Evolutionary conservation across 1,140 invertebrate species (phyloP).

Genomic region (Tenebrio molitor): DNA sequence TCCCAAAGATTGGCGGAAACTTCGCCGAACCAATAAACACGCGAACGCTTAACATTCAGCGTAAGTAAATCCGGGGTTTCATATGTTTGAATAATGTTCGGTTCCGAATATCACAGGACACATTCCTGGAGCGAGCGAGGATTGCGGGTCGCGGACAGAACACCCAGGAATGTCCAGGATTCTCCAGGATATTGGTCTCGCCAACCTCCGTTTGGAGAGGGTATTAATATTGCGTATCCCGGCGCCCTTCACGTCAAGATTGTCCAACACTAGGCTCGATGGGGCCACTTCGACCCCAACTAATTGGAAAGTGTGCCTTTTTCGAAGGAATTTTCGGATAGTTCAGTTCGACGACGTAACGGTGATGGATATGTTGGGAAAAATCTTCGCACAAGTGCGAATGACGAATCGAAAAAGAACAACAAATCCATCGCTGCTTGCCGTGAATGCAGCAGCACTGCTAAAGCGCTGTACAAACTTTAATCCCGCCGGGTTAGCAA

Average conservation of each 20-base stretch:
- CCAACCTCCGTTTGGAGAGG: conserved; percentile 48
- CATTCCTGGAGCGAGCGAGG: conserved; percentile 56
- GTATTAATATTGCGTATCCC: conserved; percentile 50
- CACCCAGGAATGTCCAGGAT: conserved; percentile 57
- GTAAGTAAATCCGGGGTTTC: conserved; percentile 50
- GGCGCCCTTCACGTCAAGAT: neutral
- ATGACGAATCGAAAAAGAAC: conserved; percentile 43
- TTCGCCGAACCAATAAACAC: conserved; percentile 35
- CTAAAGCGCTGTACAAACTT: conserved; percentile 61
- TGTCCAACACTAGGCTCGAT: neutral
- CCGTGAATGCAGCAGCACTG: conserved; percentile 26
- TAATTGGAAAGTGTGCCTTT: neutral
- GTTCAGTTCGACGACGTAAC: too few species aligned
- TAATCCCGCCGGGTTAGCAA: conserved; percentile 65
- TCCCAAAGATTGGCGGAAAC: neutral
- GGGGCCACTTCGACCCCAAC: neutral
- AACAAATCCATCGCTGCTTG: conserved; percentile 48
- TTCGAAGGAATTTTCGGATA: too few species aligned
- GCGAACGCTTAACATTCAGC: conserved; percentile 44
- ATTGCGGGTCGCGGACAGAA: conserved; percentile 56
- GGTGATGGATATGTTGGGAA: neutral
- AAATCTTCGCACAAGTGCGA: conserved; percentile 26
- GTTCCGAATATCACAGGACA: conserved; percentile 53
- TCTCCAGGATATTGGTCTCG: conserved; percentile 57
- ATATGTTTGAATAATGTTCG: conserved; percentile 55